A percentile compares a stretch with the other conserved stretches of the same genome.
phyloP scores from a whole-genome alignment of 2,113 vertebrate genomes.

The Macrotis lagotis region DNA sequence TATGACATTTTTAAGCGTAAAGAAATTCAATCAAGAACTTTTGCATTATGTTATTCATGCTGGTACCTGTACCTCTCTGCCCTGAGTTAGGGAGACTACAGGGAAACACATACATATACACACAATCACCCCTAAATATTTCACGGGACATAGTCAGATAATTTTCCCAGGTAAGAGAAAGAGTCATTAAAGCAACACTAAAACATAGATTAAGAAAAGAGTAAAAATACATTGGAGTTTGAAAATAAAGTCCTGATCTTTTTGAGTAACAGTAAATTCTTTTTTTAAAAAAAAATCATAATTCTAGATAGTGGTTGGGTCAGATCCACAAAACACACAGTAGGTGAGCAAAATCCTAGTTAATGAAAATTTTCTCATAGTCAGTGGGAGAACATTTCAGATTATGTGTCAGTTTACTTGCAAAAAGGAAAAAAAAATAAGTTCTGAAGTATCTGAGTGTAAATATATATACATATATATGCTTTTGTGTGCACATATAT shows the following conservation, averaged over 20 bases:
- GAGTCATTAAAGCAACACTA: background rate
- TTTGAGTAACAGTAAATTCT: background rate
- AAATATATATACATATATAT: background rate
- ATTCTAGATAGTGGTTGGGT: background rate
- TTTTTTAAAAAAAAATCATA: background rate
- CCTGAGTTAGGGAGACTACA: constrained; percentile 78
- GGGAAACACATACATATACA: constrained; percentile 62
- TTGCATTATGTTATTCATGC: constrained; percentile 77
- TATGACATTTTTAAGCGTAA: constrained; percentile 81
- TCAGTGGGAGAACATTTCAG: background rate
- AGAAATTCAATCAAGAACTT: constrained; percentile 81
- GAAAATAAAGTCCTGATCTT: background rate
- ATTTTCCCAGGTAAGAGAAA: background rate
- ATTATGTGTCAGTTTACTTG: background rate
- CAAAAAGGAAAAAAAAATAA: background rate
- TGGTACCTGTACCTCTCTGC: constrained; percentile 77
- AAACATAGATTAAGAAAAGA: background rate
- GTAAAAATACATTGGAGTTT: background rate
- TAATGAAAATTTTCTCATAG: background rate
- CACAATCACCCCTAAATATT: background rate
- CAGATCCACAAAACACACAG: background rate
- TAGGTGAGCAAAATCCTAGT: background rate
- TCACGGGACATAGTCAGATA: background rate
- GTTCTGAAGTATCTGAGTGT: background rate
- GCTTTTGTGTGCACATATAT: too few relatives aligned